Evolutionary conservation across 2,113 vertebrate genomes (phyloP).

Genomic region (Hypocryptadius cinnamomeus): DNA sequence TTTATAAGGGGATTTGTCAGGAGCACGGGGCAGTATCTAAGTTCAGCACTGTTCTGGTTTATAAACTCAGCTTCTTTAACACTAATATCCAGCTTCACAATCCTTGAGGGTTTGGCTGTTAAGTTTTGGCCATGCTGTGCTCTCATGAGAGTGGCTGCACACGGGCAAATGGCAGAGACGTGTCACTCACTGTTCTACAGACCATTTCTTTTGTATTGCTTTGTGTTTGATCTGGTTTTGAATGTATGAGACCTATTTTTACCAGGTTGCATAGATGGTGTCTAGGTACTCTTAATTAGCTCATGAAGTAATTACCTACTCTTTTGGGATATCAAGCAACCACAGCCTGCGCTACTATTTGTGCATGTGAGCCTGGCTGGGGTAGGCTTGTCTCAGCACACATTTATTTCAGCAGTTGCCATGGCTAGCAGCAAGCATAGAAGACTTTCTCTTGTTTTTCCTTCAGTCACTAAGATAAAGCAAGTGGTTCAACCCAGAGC

Average conservation of each 20-base stretch:
- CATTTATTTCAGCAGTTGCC: neutral
- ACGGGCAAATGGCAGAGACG: neutral
- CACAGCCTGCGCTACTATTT: neutral
- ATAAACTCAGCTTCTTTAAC: neutral
- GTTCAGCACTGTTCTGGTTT: neutral
- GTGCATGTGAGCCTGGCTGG: neutral
- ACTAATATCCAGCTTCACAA: neutral
- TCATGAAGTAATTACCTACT: slow-evolving; percentile 28
- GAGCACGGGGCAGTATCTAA: neutral
- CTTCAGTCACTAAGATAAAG: neutral
- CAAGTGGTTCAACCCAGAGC: neutral
- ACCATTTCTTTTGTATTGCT: neutral
- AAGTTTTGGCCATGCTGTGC: neutral
- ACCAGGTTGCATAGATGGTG: neutral
- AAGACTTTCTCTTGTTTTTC: slow-evolving; percentile 8
- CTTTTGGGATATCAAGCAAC: slow-evolving; percentile 12
- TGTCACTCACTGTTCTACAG: neutral
- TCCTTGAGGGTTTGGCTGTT: neutral
- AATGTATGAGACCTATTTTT: neutral
- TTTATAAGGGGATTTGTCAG: neutral
- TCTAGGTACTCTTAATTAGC: neutral
- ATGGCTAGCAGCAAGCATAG: neutral
- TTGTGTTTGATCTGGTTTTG: neutral
- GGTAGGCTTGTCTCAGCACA: neutral
- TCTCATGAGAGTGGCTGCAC: neutral